Percentiles rank a stretch among this genome's conserved stretches.
These are phyloP conservation scores for Apomyelois bistriatella DNA, from an alignment of 2,888 invertebrate species.

Conservation along the genomic window DNA sequence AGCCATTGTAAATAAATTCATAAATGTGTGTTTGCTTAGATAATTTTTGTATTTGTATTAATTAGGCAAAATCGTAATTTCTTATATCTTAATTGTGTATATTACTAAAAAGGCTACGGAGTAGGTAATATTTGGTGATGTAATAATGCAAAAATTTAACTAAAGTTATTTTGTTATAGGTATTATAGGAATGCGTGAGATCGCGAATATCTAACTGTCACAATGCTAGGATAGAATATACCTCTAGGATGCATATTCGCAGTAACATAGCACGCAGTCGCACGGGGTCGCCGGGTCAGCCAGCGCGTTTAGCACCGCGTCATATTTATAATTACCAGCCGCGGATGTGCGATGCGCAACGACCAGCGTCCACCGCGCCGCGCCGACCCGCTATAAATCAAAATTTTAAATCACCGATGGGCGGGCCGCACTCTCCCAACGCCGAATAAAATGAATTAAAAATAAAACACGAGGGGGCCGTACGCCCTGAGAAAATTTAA, in stretches of 20 bases:
- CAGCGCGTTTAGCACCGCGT: constrained; percentile 77
- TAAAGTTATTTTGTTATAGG: background rate
- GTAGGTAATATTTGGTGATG: too few relatives aligned
- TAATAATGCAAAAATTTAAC: background rate
- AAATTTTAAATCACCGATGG: constrained; percentile 80
- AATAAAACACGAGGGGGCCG: constrained; percentile 72
- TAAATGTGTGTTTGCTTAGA: too few relatives aligned
- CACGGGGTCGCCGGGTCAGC: constrained; percentile 62
- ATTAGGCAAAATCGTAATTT: too few relatives aligned
- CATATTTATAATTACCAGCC: constrained; percentile 76
- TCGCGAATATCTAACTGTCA: constrained; percentile 35
- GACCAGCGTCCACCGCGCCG: constrained; percentile 46
- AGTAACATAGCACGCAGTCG: constrained; percentile 24
- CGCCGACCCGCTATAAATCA: constrained; percentile 72
- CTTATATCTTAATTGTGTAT: too few relatives aligned
- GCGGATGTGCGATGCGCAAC: constrained; percentile 36
- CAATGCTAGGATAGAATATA: too few relatives aligned
- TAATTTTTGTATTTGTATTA: too few relatives aligned
- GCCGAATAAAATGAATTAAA: constrained; percentile 79
- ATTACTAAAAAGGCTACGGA: too few relatives aligned
- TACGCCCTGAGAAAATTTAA: constrained; percentile 76
- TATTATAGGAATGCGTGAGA: constrained; percentile 6
- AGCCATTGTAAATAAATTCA: too few relatives aligned
- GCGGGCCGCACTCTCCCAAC: constrained; percentile 68
- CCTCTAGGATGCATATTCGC: constrained; percentile 6